These are phyloP conservation scores for Cydia strobilella DNA, from an alignment of 1,140 invertebrate species.

Conservation along the genomic window DNA sequence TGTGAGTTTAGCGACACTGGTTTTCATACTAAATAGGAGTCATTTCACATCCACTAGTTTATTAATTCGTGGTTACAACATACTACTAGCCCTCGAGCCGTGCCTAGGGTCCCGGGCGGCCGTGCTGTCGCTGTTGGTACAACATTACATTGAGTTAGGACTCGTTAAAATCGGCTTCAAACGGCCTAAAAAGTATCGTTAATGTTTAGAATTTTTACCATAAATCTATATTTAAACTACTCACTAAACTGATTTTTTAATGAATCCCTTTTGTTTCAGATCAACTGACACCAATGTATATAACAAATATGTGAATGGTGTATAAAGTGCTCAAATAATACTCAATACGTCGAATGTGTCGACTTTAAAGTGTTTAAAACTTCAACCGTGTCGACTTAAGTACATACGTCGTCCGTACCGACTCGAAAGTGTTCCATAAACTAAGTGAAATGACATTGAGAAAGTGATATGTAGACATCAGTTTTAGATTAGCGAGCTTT, in stretches of 20 bases:
- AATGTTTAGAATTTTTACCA: not conserved
- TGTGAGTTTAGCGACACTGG: too few relatives aligned
- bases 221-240: not conserved
- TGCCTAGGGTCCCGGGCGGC: too few relatives aligned
- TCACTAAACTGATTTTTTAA: not conserved
- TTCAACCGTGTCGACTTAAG: too few relatives aligned
- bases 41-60: too few relatives aligned
- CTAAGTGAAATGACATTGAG: not conserved
- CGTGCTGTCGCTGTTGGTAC: too few relatives aligned
- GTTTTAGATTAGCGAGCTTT: not conserved
- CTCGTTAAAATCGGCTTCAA: too few relatives aligned
- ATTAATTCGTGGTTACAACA: too few relatives aligned
- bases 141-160: too few relatives aligned
- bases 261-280: constrained; percentile 52
- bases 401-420: too few relatives aligned
- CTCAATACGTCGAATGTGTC: constrained; percentile 40
- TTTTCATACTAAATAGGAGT: too few relatives aligned
- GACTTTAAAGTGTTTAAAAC: not conserved
- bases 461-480: not conserved
- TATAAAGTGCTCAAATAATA: constrained; percentile 61
- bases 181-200: too few relatives aligned
- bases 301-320: constrained; percentile 51
- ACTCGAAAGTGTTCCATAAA: not conserved
- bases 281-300: constrained; percentile 60
- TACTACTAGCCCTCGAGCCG: too few relatives aligned